phyloP scores from a whole-genome alignment of 2,888 invertebrate genomes.

The Caenorhabditis sp. region DNA sequence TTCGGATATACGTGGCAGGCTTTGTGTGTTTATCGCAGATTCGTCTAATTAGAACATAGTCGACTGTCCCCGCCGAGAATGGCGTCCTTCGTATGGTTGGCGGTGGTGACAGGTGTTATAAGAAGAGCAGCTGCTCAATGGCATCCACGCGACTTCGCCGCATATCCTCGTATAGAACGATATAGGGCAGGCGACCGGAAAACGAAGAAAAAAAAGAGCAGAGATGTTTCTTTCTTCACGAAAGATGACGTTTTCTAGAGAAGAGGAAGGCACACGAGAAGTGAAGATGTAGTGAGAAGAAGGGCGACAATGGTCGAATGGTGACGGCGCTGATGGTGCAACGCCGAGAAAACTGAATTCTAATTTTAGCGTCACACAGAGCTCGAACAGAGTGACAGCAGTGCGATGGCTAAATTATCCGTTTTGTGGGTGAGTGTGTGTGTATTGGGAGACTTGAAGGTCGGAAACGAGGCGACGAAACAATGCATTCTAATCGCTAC shows the following conservation, averaged over 20 bases:
- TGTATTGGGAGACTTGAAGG: slow-evolving; percentile 9
- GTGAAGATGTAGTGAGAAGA: no score
- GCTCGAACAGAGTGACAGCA: slow-evolving; percentile 23
- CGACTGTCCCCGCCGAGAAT: not conserved
- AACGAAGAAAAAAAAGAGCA: not conserved
- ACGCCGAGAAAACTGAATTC: slow-evolving; percentile 2
- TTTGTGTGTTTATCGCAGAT: no score
- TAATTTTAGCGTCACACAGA: slow-evolving; percentile 10
- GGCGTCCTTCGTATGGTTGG: slow-evolving; percentile 16
- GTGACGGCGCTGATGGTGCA: not conserved
- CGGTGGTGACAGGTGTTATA: slow-evolving; percentile 36
- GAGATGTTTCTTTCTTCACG: not conserved
- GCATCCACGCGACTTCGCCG: not conserved
- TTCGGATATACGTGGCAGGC: no score
- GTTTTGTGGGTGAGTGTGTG: no score
- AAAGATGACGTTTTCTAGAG: slow-evolving; percentile 21
- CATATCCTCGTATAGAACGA: not conserved
- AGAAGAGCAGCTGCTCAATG: slow-evolving; percentile 20
- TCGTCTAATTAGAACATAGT: not conserved
- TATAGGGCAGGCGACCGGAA: not conserved
- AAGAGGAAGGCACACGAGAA: slow-evolving; percentile 1
- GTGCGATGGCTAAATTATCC: slow-evolving; percentile 35
- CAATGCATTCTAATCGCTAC: slow-evolving; percentile 18
- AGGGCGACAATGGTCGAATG: slow-evolving; percentile 6
- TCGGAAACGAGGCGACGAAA: slow-evolving; percentile 4